Conservation (phyloP, 2,113 vertebrate genomes). For the Phaethornis superciliosus region DNA sequence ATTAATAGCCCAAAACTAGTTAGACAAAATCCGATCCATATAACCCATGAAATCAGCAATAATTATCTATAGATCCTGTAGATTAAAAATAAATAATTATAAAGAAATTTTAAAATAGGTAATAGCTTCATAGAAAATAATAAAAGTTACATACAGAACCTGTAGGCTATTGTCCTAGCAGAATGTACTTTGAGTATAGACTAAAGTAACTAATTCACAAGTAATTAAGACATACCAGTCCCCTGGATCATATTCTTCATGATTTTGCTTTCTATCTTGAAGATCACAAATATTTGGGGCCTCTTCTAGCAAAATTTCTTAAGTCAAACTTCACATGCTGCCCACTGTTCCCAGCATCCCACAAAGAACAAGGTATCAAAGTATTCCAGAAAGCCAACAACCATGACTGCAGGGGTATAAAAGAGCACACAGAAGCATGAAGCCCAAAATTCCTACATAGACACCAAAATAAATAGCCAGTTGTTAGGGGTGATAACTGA, state of each 20-base stretch:
- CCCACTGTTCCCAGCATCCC: background rate
- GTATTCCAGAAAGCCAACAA: background rate
- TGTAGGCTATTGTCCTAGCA: slow-evolving; percentile 53
- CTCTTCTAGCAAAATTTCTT: background rate
- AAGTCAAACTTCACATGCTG: background rate
- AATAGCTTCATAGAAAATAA: slow-evolving; percentile 60
- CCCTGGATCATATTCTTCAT: background rate
- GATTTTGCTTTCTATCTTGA: background rate
- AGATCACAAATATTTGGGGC: background rate
- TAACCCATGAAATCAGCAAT: slow-evolving; percentile 71
- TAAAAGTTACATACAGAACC: slow-evolving; percentile 26
- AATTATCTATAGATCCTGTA: slow-evolving; percentile 76
- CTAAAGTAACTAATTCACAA: slow-evolving; percentile 34
- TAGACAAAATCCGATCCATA: slow-evolving; percentile 62
- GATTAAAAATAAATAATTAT: slow-evolving; percentile 69
- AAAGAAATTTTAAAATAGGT: slow-evolving; percentile 67
- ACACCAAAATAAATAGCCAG: background rate
- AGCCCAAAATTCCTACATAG: background rate
- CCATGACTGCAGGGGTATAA: accelerated
- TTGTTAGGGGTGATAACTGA: background rate
- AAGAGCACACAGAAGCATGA: accelerated
- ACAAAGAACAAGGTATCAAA: background rate
- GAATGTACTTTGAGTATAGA: background rate
- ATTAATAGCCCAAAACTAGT: slow-evolving; percentile 65
- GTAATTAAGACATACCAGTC: slow-evolving; percentile 38